A percentile compares a stretch with the other conserved stretches of the same genome.
These are phyloP conservation scores for Lagorchestes hirsutus DNA, from an alignment of 2,797 vertebrate genomes.

Conservation along the genomic window DNA sequence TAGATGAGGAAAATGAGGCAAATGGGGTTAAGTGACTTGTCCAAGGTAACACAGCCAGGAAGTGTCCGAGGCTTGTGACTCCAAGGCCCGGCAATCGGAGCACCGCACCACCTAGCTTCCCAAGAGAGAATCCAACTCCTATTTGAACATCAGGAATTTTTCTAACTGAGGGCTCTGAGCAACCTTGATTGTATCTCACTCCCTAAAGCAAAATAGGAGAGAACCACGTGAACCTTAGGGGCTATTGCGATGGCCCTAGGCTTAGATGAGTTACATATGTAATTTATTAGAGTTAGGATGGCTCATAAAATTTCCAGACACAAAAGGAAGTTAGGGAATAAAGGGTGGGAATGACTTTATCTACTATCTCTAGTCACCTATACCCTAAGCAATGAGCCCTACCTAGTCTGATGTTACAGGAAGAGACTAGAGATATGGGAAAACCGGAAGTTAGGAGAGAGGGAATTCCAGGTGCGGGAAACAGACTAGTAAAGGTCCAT, in stretches of 20 bases:
- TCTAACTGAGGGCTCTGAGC: background rate
- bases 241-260: background rate
- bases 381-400: background rate
- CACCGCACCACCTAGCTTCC: background rate
- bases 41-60: background rate
- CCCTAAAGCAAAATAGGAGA: background rate
- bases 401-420: background rate
- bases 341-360: background rate
- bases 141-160: background rate
- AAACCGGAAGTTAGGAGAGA: background rate
- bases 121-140: background rate
- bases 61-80: background rate
- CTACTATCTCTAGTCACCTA: background rate
- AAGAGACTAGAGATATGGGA: background rate
- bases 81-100: background rate
- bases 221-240: background rate
- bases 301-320: background rate
- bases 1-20: background rate
- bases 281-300: background rate
- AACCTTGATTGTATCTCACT: background rate
- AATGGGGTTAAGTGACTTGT: background rate
- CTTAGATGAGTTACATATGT: background rate
- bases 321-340: background rate
- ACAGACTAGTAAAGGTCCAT: background rate
- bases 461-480: background rate